These are phyloP conservation scores for Metallyticus violacea DNA, from an alignment of 2,888 invertebrate genomes.

Conservation along the genomic window DNA sequence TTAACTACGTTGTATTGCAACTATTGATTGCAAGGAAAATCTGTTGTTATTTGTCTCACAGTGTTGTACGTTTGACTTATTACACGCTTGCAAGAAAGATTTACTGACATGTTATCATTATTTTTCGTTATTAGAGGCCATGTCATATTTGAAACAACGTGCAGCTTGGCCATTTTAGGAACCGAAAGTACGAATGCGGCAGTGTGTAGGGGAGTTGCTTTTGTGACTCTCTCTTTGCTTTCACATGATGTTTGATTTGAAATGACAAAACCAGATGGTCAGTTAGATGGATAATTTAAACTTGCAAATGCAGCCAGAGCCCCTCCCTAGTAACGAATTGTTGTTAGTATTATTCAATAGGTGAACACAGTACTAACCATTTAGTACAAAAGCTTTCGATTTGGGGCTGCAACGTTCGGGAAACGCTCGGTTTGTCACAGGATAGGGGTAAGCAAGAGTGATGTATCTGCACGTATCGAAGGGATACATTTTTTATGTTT, in stretches of 20 bases:
- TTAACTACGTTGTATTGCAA: no score
- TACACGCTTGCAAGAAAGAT: no score
- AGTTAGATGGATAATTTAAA: conserved; percentile 11
- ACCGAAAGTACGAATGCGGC: background rate
- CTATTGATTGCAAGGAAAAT: no score
- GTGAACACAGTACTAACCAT: background rate
- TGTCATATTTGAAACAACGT: no score
- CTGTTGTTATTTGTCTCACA: no score
- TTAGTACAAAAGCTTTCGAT: conserved; percentile 21
- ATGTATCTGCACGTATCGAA: background rate
- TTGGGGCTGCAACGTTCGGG: background rate
- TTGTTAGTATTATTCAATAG: background rate
- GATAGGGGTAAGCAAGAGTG: background rate
- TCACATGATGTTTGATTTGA: conserved; percentile 6
- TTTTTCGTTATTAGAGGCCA: background rate
- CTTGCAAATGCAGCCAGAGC: background rate
- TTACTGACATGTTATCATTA: background rate
- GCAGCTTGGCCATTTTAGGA: background rate
- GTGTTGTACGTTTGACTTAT: no score
- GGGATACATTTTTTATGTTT: no score
- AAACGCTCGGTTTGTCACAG: background rate
- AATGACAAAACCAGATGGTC: conserved; percentile 4
- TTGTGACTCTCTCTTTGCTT: background rate
- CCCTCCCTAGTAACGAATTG: background rate
- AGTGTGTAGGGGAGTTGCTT: background rate